Base-by-base conservation (phyloP, 30 jellyfish, hydroid and myxozoan species). In the Calvadosia cruxmelitensis region DNA sequence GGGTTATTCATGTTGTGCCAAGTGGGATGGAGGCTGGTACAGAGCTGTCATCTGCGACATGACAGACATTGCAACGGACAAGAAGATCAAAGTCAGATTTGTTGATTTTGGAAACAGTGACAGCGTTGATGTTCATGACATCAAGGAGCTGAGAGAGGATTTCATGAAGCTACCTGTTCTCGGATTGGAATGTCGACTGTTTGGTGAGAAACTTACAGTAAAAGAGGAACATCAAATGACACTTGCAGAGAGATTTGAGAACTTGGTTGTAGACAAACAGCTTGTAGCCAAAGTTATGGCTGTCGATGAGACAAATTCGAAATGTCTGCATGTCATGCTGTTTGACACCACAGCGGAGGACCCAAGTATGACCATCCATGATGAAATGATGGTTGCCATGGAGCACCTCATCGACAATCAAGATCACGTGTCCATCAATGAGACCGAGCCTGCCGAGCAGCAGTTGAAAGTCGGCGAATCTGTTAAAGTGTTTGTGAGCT, bases 1-100 rank as follows among this genome's bases (percentile, higher is more conserved):
- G 3, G 82, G 73, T 28, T 79, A 70, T 31, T 33, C 92, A 7
- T 87, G 97, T 67, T 80, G 97, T 80, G 97, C 97, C 29, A 81
- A 67, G 69, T 87, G 35, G 49, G 97, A 87, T 67, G 81, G 68
- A 33, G 15, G 16, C 10, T 87, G 97, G 97, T 80, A 87, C 57
- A 61, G 97, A 35, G 94, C 92, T 27, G 68, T 70, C 20, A 73
- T 87, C 12, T 48, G 66, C 70, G 52, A 51, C 24, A 50, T 68
- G 23, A 0, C 61, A 30, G 77, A 33, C 32, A 77, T 26, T 64
- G 15, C 57, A 1, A 34, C 42, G 31, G 92, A 67, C 3, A 78
- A 71, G 25, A 75, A 27, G 31, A 50, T 76, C 49, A 23, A 50
- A 12, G 93, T 83, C 1, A 34, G 26, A 27, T 83, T 72, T 52